Percentiles rank a stretch among this genome's conserved stretches.
phyloP scores from a whole-genome alignment of 2,888 invertebrate genomes.

The Tipula confusa region DNA sequence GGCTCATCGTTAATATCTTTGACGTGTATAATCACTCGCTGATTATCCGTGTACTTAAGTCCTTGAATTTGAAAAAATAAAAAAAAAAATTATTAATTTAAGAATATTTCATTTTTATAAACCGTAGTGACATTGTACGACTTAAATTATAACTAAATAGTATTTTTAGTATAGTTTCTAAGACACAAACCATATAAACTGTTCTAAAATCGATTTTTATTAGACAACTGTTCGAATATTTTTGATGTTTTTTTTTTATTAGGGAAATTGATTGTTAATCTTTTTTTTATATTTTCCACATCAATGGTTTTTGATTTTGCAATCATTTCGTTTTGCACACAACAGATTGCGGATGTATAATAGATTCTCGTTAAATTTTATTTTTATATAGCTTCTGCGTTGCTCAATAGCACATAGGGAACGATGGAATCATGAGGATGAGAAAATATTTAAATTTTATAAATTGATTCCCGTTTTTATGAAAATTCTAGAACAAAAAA shows the following conservation, averaged over 20 bases:
- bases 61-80: slow-evolving; percentile 41
- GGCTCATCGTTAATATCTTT: slow-evolving; percentile 96
- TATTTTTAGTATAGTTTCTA: background rate
- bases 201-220: background rate
- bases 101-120: background rate
- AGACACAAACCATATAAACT: background rate
- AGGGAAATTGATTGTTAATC: too few species aligned
- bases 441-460: background rate
- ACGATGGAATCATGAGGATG: background rate
- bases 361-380: background rate
- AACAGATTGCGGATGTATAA: background rate
- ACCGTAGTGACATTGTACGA: background rate
- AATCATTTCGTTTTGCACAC: background rate
- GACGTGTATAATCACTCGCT: slow-evolving; percentile 90
- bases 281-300: background rate
- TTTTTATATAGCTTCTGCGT: background rate
- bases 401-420: too few species aligned
- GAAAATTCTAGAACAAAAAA: background rate
- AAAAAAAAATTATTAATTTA: slow-evolving; percentile 15
- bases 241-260: background rate
- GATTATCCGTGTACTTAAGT: slow-evolving; percentile 79
- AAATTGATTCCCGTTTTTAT: background rate
- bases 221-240: background rate
- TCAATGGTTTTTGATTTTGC: background rate
- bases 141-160: background rate